Evolutionary conservation across 2,888 invertebrate species (phyloP).

Genomic region (Harpalus rufipes): DNA sequence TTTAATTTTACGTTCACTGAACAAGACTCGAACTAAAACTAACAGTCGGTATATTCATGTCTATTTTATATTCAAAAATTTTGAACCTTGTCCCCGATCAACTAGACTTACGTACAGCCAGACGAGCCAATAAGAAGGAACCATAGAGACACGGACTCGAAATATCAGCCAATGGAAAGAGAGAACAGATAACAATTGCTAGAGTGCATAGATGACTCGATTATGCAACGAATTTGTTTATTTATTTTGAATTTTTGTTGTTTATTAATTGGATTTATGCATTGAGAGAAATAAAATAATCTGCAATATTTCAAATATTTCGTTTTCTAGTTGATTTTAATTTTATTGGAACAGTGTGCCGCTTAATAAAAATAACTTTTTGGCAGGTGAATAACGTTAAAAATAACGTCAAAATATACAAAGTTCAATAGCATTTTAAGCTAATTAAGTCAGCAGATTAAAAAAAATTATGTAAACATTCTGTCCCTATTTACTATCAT

Average conservation of each 20-base stretch:
- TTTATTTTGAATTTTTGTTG: not conserved
- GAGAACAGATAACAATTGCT: not conserved
- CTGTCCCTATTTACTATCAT: too few relatives aligned
- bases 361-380: not conserved
- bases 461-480: not conserved
- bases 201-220: conserved; percentile 38
- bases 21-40: not conserved
- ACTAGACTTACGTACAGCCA: conserved; percentile 8
- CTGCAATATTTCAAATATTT: too few relatives aligned
- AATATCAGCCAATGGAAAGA: conserved; percentile 54
- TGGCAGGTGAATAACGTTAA: not conserved
- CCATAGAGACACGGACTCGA: not conserved
- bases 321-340: not conserved
- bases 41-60: too few relatives aligned
- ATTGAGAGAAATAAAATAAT: too few relatives aligned
- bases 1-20: not conserved
- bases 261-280: not conserved
- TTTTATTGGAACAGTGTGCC: not conserved
- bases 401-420: conserved; percentile 2
- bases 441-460: not conserved
- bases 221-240: conserved; percentile 25
- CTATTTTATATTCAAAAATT: not conserved
- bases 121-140: conserved; percentile 20
- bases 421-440: not conserved
- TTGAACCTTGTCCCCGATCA: not conserved